Evolutionary conservation across 2,113 vertebrate species (phyloP), one percentile per base, ranked within the genome.

Genomic region (Nymphicus hollandicus): DNA sequence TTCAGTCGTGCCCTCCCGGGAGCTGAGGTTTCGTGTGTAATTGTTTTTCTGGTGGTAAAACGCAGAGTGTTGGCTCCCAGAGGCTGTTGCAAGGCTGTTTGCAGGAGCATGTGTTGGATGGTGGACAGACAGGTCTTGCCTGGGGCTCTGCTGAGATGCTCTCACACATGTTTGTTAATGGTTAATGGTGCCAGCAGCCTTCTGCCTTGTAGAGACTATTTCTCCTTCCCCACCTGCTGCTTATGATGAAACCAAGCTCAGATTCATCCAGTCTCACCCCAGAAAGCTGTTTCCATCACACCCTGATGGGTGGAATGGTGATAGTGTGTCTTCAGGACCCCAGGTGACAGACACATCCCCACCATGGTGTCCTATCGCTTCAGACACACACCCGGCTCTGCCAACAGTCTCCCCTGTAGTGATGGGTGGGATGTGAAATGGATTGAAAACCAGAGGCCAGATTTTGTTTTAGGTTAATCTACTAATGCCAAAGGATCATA

Each of bases 381-480:
- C 73, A 68, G 55, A 46, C 12, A 20, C 50, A 6, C 3, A 1
- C 29, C 47, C 78, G 22, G 65, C 31, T 70, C 70, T 81, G 50
- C 81, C 25, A 11, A 9, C 78, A 86, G 74, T 44, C 35, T 88
- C 0, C 1, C 27, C 55, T 39, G 44, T 8, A 28, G 12, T 1
- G 33, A 58, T 43, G 84, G 84, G 56, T 60, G 73, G 70, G 81
- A 93, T 11, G 6, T 13, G 27, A 60, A 73, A 73, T 0, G 3
- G 76, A 81, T 91, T 77, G 58, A 81, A 92, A 95, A 74, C 5
- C 35, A 47, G 76, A 81, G 69, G 69, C 80, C 88, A 64, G 91
- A 49, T 27, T 41, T 85, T 49, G n/a, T 77, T 92, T 78, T 53
- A 79, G 22, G 64, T 77, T 90, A 74, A 95, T 86, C 94, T 96